Evolutionary conservation across 2,113 vertebrate species (phyloP).

Genomic region (Elaphurus davidianus): DNA sequence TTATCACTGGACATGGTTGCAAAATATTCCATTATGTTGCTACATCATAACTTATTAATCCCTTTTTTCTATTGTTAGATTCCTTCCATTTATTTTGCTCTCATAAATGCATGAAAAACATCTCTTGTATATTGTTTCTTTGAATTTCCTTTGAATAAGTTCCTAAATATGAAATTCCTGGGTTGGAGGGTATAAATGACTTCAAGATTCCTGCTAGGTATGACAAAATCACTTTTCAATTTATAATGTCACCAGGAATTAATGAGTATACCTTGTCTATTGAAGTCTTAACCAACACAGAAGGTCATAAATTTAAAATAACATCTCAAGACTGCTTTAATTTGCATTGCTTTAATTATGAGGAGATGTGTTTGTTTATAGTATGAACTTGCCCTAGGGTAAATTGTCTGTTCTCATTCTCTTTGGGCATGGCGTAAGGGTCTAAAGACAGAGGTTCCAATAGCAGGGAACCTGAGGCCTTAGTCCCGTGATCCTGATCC

Average conservation of each 20-base stretch:
- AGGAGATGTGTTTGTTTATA: neutral
- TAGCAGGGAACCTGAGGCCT: neutral
- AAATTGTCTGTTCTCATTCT: neutral
- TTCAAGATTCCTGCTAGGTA: neutral
- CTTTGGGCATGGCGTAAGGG: neutral
- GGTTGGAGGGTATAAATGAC: neutral
- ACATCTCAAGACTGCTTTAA: neutral
- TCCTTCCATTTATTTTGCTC: neutral
- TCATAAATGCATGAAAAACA: conserved; percentile 20
- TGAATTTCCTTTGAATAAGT: conserved; percentile 14
- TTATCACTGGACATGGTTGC: neutral
- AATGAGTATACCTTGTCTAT: neutral
- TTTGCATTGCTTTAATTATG: neutral
- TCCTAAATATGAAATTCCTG: neutral
- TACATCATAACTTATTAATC: neutral
- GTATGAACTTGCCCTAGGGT: neutral
- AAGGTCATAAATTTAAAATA: conserved; percentile 6
- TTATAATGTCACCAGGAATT: neutral
- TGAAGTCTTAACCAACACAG: neutral
- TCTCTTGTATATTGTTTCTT: neutral
- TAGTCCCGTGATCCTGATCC: too few species aligned
- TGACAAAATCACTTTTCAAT: conserved; percentile 29
- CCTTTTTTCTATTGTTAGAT: neutral
- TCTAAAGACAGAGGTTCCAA: neutral
- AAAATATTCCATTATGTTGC: neutral